These are phyloP conservation scores for Peromyscus californicus DNA, from an alignment of 2,113 vertebrate genomes.

Conservation along the genomic window DNA sequence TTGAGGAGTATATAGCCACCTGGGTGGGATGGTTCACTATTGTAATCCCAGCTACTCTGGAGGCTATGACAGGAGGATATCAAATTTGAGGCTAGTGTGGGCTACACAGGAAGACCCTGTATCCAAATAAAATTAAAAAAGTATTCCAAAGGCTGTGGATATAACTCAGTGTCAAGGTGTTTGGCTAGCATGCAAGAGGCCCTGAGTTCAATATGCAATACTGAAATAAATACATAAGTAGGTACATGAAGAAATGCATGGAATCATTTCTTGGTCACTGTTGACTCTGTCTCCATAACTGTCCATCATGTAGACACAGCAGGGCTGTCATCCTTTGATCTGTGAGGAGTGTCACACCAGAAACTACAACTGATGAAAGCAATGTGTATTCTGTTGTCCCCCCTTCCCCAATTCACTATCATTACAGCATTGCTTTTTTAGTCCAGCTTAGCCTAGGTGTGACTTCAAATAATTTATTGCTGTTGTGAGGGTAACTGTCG, in stretches of 20 bases:
- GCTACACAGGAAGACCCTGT: background rate
- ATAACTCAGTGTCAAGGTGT: background rate
- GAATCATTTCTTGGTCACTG: background rate
- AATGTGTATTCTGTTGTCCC: background rate
- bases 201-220: background rate
- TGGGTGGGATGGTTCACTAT: no score
- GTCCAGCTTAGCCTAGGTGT: background rate
- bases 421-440: background rate
- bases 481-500: background rate
- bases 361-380: background rate
- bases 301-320: rapidly evolving
- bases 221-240: background rate
- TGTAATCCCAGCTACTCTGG: background rate
- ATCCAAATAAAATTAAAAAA: background rate
- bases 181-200: background rate
- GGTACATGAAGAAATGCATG: background rate
- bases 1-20: background rate
- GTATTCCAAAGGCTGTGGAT: background rate
- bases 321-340: background rate
- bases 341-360: background rate
- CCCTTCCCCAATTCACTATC: background rate
- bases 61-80: background rate
- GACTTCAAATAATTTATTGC: background rate
- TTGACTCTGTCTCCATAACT: background rate
- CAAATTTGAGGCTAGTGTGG: background rate